These are phyloP conservation scores for Intellagama lesueurii DNA, from an alignment of 2,797 vertebrate genomes.

Conservation along the genomic window DNA sequence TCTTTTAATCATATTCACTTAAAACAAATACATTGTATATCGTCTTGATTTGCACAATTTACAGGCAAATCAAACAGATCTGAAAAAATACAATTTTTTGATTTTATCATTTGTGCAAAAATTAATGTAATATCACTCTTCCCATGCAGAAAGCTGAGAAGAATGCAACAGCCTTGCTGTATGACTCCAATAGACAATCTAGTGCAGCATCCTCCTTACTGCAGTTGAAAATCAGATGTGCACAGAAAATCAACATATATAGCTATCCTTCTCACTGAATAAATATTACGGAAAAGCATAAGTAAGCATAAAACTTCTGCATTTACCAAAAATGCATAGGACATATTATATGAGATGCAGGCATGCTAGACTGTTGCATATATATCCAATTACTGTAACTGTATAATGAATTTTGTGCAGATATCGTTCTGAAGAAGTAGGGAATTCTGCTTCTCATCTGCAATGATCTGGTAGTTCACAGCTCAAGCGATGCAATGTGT, in stretches of 20 bases:
- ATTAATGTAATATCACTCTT: neutral
- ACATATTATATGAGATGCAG: neutral
- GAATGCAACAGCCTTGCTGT: neutral
- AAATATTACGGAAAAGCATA: neutral
- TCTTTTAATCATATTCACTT: no score
- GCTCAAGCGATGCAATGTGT: constrained; percentile 3
- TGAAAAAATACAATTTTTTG: neutral
- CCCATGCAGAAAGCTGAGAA: neutral
- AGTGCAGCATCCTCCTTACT: neutral
- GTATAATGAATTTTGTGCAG: neutral
- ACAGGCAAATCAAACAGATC: no score
- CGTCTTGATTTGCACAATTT: no score
- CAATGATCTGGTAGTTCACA: constrained; percentile 29
- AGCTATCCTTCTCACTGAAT: neutral
- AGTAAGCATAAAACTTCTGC: neutral
- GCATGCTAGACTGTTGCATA: neutral
- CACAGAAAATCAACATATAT: no score
- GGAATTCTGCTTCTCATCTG: constrained; percentile 41
- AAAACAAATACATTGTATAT: no score
- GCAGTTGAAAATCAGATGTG: neutral
- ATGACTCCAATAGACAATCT: neutral
- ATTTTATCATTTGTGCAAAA: neutral
- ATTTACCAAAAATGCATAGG: neutral
- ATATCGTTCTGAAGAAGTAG: constrained; percentile 32
- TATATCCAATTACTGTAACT: neutral